Conservation (phyloP, 1,140 invertebrate genomes). For the Eumeta japonica region DNA sequence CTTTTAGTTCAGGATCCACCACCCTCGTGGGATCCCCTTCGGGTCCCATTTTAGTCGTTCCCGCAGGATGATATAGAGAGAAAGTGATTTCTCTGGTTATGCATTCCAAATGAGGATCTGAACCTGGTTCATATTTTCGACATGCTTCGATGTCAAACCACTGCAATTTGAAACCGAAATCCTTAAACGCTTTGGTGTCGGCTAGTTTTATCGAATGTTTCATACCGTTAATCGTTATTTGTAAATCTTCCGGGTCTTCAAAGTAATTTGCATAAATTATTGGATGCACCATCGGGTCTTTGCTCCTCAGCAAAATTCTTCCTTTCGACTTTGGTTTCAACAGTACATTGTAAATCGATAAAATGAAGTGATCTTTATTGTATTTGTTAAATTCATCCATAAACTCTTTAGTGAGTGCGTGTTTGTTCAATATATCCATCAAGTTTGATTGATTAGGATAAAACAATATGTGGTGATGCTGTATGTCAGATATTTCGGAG, state of each 20-base stretch:
- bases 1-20: conserved; percentile 66
- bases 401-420: conserved; percentile 18
- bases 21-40: conserved; percentile 62
- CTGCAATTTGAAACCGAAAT: conserved; percentile 37
- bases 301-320: conserved; percentile 33
- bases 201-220: conserved; percentile 44
- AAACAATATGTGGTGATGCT: conserved; percentile 24
- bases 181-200: conserved; percentile 37
- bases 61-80: conserved; percentile 70
- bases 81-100: conserved; percentile 61
- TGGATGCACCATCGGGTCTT: conserved; percentile 58
- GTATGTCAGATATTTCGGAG: conserved; percentile 21
- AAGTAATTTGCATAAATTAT: conserved; percentile 79
- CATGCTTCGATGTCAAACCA: conserved; percentile 44
- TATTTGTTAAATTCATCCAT: conserved; percentile 16
- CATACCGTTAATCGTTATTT: conserved; percentile 65
- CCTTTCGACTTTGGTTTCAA: conserved; percentile 57
- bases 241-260: conserved; percentile 68
- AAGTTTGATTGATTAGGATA: conserved; percentile 16
- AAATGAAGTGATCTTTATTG: conserved; percentile 34
- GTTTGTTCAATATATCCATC: conserved; percentile 19
- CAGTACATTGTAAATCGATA: conserved; percentile 43
- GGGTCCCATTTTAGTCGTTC: conserved; percentile 78
- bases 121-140: conserved; percentile 38
- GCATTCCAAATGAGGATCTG: conserved; percentile 66